phyloP scores from a whole-genome alignment of 92 coral and sea anemone genomes.

The Umimayanthus chanpuru region DNA sequence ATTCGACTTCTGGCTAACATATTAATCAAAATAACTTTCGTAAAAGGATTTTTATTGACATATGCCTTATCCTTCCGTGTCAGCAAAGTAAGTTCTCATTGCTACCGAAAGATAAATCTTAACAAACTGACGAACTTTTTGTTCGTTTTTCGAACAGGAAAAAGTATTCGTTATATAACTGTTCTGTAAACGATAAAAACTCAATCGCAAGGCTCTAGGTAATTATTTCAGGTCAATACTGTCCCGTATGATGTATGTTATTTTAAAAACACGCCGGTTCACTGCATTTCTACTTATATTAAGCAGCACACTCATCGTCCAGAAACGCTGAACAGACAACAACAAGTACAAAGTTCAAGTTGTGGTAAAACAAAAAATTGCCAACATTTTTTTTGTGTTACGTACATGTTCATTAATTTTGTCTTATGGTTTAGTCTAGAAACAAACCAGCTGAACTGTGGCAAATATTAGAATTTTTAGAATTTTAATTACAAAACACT shows the following conservation, averaged over 20 bases:
- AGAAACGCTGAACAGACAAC: neutral
- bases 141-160: too few relatives aligned
- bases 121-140: neutral
- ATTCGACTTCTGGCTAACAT: too few relatives aligned
- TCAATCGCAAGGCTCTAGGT: too few relatives aligned
- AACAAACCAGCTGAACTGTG: neutral
- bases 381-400: neutral
- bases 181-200: too few relatives aligned
- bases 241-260: neutral
- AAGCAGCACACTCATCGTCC: neutral
- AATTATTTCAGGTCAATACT: too few relatives aligned
- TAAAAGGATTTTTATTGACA: neutral
- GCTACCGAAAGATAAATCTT: neutral
- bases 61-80: too few relatives aligned
- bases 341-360: slow-evolving; percentile 5
- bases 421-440: neutral
- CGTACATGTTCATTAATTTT: neutral
- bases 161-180: too few relatives aligned
- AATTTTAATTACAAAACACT: neutral
- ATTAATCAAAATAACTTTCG: too few relatives aligned
- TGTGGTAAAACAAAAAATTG: neutral
- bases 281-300: neutral
- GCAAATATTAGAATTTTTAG: too few relatives aligned
- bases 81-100: too few relatives aligned
- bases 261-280: too few relatives aligned